Base-by-base conservation (phyloP, 23 tunicate genomes). In the Clavelina lepadiformis region DNA sequence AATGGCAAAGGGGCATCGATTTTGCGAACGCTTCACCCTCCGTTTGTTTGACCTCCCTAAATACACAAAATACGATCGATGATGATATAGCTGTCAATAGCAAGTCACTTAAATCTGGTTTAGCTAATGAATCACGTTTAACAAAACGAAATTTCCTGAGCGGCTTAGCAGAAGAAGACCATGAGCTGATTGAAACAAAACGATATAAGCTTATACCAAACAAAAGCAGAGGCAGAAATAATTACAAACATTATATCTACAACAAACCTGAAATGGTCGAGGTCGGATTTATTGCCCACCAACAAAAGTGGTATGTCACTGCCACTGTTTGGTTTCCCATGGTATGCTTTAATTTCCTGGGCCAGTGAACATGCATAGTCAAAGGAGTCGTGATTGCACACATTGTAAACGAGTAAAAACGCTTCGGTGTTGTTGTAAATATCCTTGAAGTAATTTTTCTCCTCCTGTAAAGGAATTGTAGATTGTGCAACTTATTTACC, bases 221-320 rank as follows among this genome's bases (percentile, higher is more conserved):
- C n/a, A n/a, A n/a, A n/a, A n/a, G n/a, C n/a, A n/a, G n/a, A n/a
- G n/a, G n/a, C n/a, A n/a, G n/a, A n/a, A n/a, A n/a, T n/a, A n/a
- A n/a, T n/a, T n/a, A n/a, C n/a, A n/a, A n/a, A n/a, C n/a, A n/a
- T n/a, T n/a, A n/a, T n/a, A n/a, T n/a, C n/a, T n/a, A n/a, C n/a
- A n/a, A n/a, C 67, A 5, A 28, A 81, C 88, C 88, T 63, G 58
- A 63, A 73, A 26, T 81, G 79, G 47, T 72, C 78, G 19, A 81
- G 66, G 51, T 81, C 88, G 20, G 73, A 81, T 41, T 81, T 81
- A 44, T 73, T 81, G 34, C 88, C 88, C 58, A 81, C 74, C 28
- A 81, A 3, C 27, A 81, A 24, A 0, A 81, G 26, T 1, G 88
- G 77, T 3, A 58, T 46, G 44, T 46, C 55, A 2, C 32, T 52